phyloP scores from a whole-genome alignment of 2,888 invertebrate species.

The Coleophora deauratella region DNA sequence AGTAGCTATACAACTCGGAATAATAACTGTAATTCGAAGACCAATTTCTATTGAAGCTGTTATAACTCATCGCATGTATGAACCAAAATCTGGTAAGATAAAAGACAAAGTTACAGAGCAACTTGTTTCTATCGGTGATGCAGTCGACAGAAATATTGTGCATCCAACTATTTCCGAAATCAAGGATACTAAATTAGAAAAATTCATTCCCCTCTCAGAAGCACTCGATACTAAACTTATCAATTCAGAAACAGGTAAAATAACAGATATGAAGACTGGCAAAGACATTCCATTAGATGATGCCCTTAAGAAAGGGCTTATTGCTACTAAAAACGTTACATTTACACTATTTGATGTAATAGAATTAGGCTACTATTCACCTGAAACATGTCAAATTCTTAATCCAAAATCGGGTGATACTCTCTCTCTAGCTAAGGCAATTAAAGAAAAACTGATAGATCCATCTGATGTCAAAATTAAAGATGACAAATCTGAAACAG shows the following conservation, averaged over 20 bases:
- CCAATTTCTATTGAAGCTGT: constrained; percentile 87
- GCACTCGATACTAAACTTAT: constrained; percentile 81
- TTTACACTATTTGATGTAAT: constrained; percentile 84
- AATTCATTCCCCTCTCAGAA: constrained; percentile 82
- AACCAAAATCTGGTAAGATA: constrained; percentile 80
- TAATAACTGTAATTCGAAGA: constrained; percentile 78
- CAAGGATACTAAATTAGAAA: constrained; percentile 82
- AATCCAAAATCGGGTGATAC: constrained; percentile 84
- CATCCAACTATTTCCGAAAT: constrained; percentile 88
- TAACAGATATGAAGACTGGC: constrained; percentile 82
- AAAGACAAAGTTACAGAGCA: constrained; percentile 82
- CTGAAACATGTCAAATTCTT: constrained; percentile 81
- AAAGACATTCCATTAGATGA: constrained; percentile 79
- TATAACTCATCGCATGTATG: constrained; percentile 80
- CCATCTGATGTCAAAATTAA: constrained; percentile 81
- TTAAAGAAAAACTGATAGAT: constrained; percentile 81
- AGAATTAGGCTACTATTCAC: constrained; percentile 83
- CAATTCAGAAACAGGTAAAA: constrained; percentile 79
- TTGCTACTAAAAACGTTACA: constrained; percentile 81
- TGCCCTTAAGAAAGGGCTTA: constrained; percentile 79
- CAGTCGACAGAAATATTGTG: constrained; percentile 84
- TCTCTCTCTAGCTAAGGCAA: constrained; percentile 83
- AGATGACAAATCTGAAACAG: constrained; percentile 79
- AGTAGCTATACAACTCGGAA: constrained; percentile 80
- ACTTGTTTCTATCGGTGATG: constrained; percentile 81